Evolutionary conservation across 2,113 vertebrate species (phyloP), one percentile per base, ranked within the genome.

Genomic region (Picathartes gymnocephalus): DNA sequence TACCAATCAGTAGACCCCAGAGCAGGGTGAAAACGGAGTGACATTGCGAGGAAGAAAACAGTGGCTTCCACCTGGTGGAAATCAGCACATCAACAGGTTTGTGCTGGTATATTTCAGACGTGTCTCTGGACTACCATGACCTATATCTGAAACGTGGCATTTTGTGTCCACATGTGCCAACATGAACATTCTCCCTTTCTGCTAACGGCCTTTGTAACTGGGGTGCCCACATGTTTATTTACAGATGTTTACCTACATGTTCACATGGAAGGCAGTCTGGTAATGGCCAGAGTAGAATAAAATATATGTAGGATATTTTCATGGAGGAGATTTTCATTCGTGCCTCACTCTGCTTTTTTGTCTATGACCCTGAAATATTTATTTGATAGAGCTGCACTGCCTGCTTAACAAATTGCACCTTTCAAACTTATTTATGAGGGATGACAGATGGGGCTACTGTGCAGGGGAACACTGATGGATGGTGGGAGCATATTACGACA

Each of bases 31-130:
- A 80, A 61, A 31, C 21, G 39, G 30, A 77, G 37, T 37, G 42
- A 66, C 44, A 30, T 15, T 31, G 12, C 0, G 0, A 40, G 30
- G 58, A 70, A 54, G 35, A 47, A 7, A 2, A 20, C 18, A 24
- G 7, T 5, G 0, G 16, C 35, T 86, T 70, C n/a, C 10, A 48
- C 50, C 24, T 33, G 68, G 7, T 83, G 20, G 13, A 83, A 35
- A 89, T 40, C 64, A 47, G 21, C 39, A 17, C 2, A 2, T 20
- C 68, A 45, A 13, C 6, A 61, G 47, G 22, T 28, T 80, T 22
- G 18, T 0, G 5, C 15, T 5, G 15, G 16, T 16, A 18, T 8
- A 13, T 70, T 92, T 74, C 51, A 78, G 21, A 15, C 25, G 9
- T n/a, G 9, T 28, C 78, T 82, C 31, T 62, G 42, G 57, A 33